These are phyloP conservation scores for Setophaga coronata DNA, from an alignment of 2,113 vertebrate species.

Conservation along the genomic window DNA sequence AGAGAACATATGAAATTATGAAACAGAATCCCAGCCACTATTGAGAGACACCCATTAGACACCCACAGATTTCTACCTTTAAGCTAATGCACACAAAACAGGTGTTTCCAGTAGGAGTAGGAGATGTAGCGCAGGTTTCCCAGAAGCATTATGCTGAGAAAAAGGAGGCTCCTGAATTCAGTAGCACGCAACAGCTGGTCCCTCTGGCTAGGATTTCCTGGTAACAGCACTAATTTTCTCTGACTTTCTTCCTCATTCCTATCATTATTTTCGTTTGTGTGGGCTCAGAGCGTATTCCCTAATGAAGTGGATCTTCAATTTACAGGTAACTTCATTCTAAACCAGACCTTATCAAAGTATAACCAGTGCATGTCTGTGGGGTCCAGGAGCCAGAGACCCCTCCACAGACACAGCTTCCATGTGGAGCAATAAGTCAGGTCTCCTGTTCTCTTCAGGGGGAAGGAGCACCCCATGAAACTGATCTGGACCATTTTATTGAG, in stretches of 20 bases:
- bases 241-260: neutral
- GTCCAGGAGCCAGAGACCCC: neutral
- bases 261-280: neutral
- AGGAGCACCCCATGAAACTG: neutral
- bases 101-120: neutral
- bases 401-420: neutral
- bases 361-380: fast-evolving
- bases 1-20: neutral
- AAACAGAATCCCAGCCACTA: neutral
- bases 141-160: neutral
- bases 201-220: neutral
- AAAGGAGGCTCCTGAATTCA: neutral
- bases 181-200: neutral
- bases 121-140: neutral
- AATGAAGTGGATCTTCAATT: neutral
- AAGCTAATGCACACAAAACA: neutral
- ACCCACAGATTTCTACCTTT: neutral
- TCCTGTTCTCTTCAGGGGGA: neutral
- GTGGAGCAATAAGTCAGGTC: fast-evolving
- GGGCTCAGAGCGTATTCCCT: neutral
- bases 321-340: neutral
- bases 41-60: neutral
- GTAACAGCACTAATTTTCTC: neutral
- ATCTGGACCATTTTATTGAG: neutral
- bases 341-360: neutral